Conservation (phyloP, 2,113 vertebrate species). For the Callipepla californica region DNA sequence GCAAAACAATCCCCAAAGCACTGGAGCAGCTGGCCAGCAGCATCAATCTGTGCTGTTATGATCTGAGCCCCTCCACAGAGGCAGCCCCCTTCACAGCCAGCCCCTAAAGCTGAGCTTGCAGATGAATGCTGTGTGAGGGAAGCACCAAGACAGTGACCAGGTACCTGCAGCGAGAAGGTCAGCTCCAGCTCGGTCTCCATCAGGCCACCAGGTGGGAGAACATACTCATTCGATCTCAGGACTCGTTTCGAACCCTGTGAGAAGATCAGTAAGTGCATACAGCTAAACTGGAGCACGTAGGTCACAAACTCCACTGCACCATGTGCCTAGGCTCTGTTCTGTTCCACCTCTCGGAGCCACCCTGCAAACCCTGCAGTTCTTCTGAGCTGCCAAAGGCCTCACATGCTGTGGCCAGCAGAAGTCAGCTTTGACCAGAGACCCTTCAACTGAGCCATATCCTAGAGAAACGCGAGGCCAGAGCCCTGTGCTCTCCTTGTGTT, state of each 20-base stretch:
- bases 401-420: not conserved
- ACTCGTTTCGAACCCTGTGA: conserved; percentile 93
- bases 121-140: not conserved
- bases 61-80: not conserved
- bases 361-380: not conserved
- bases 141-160: not conserved
- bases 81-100: not conserved
- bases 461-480: not conserved
- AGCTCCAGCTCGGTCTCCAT: conserved; percentile 96
- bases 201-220: conserved; percentile 92
- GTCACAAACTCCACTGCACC: not conserved
- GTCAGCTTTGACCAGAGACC: not conserved
- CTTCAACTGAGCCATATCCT: not conserved
- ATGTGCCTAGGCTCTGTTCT: not conserved
- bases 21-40: not conserved
- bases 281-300: not conserved
- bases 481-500: not conserved
- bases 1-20: not conserved
- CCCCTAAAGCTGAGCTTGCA: not conserved
- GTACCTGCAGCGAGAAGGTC: conserved; percentile 96
- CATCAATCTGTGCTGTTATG: not conserved
- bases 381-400: not conserved
- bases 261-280: not conserved
- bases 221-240: conserved; percentile 94
- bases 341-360: not conserved